Conservation (phyloP, 2,113 vertebrate genomes). For the Halcyon malimbica region DNA sequence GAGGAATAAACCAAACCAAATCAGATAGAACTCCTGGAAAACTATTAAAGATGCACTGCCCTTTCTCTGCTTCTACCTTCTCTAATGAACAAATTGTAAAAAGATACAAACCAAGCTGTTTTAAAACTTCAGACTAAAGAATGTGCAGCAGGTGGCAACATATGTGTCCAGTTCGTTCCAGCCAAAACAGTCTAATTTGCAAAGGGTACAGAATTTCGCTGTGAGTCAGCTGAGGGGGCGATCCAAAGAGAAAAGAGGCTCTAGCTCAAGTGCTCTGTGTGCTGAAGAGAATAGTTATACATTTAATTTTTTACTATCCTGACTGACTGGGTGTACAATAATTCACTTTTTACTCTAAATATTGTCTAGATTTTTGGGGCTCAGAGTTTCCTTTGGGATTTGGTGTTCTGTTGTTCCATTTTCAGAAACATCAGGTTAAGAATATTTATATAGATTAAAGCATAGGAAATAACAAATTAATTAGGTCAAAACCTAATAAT, state of each 20-base stretch:
- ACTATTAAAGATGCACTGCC: neutral
- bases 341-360: neutral
- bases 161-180: constrained; percentile 69
- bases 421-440: neutral
- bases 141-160: constrained; percentile 74
- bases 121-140: constrained; percentile 45
- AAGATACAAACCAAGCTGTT: constrained; percentile 55
- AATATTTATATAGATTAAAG: neutral
- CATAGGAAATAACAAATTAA: neutral
- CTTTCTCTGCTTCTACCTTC: neutral
- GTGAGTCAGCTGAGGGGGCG: constrained; percentile 74
- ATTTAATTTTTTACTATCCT: constrained; percentile 8
- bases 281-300: constrained; percentile 7
- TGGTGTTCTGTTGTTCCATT: neutral
- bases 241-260: constrained; percentile 7
- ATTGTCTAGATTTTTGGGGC: neutral
- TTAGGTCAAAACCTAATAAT: neutral
- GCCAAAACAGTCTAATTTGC: constrained; percentile 75
- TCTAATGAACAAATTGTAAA: constrained; percentile 52
- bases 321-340: neutral
- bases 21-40: neutral
- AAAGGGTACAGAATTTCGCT: constrained; percentile 56
- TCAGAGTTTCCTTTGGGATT: neutral
- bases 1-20: neutral
- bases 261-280: constrained; percentile 30